phyloP scores from a whole-genome alignment of 2,113 vertebrate genomes.

The Pitta sordida region DNA sequence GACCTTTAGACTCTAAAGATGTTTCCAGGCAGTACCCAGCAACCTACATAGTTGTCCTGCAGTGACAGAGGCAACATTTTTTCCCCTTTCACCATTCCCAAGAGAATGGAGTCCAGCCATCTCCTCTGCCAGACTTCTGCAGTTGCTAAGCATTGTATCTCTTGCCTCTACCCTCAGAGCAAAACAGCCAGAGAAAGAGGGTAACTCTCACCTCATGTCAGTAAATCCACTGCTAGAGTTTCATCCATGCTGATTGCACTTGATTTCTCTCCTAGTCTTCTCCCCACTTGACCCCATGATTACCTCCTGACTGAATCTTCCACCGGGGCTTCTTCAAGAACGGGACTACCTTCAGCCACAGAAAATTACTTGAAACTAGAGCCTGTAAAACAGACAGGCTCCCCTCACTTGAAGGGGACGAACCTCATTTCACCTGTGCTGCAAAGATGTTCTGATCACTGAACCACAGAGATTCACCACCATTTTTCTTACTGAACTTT shows the following conservation, averaged over 20 bases:
- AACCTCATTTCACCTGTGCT: not conserved
- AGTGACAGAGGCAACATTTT: not conserved
- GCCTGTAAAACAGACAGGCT: not conserved
- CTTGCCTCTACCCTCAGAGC: not conserved
- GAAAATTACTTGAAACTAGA: not conserved
- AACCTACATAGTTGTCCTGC: not conserved
- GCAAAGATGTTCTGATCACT: not conserved
- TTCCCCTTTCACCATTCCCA: not conserved
- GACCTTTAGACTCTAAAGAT: not conserved
- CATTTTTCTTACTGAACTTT: not conserved
- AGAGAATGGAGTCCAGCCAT: not conserved
- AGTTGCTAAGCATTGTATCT: not conserved
- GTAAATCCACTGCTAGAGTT: not conserved
- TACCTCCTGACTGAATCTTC: not conserved
- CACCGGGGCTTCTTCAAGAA: not conserved
- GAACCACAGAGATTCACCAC: not conserved
- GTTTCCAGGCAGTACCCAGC: not conserved
- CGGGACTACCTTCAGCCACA: not conserved
- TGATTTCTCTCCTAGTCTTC: not conserved
- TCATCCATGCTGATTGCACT: not conserved
- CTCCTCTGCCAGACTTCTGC: not conserved
- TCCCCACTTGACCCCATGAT: not conserved
- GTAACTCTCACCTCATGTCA: not conserved
- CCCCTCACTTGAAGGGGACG: not conserved
- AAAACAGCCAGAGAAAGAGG: not conserved